Base-by-base conservation (phyloP, 2,888 invertebrate species). In the Dioctria rufipes region DNA sequence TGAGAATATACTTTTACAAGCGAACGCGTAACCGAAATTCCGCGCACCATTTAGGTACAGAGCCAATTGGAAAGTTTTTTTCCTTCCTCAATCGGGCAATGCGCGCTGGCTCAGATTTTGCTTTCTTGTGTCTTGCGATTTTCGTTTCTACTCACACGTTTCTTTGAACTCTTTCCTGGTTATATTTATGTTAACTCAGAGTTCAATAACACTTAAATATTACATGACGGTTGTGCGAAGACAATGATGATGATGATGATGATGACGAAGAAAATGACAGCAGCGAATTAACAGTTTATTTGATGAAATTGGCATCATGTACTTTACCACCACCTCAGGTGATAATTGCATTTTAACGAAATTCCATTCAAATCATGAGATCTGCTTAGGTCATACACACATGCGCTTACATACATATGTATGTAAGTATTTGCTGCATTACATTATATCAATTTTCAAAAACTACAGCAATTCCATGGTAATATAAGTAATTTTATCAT, bases 141-240 rank as follows among this genome's bases (percentile, higher is more conserved):
- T 78, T 66, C 58, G 58, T 49, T 78, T 78, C 66, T 67, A 63
- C 11, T 25, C 25, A 25, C 25, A 37, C 42, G 25, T 58, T 54
- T 39, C 51, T 78, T 78, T 66, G 39, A 42, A 58, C 54, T 78
- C 66, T 54, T 78, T 66, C 67, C 43, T 40, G 67, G 66, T 13
- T 6, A 66, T 78, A 78, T 66, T 67, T 79, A 69, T 79, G 67
- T 79, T 79, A 79, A 79, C 67, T 79, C 79, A 79, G 80, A 77
- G 82, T 82, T 82, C 82, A 82, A 81, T 80, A 81, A 80, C 82
- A 82, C 79, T 80, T 77, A 82, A 82, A 82, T 82, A 82, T 82
- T 80, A 82, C 81, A 82, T 80, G 71, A 81, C 69, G 69, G 25
- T 39, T 40, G 65, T 49, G 49, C 58, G 54, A 78, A 49, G 25